Evolutionary conservation across 2,113 vertebrate species (phyloP).

Genomic region (Callorhinus ursinus): DNA sequence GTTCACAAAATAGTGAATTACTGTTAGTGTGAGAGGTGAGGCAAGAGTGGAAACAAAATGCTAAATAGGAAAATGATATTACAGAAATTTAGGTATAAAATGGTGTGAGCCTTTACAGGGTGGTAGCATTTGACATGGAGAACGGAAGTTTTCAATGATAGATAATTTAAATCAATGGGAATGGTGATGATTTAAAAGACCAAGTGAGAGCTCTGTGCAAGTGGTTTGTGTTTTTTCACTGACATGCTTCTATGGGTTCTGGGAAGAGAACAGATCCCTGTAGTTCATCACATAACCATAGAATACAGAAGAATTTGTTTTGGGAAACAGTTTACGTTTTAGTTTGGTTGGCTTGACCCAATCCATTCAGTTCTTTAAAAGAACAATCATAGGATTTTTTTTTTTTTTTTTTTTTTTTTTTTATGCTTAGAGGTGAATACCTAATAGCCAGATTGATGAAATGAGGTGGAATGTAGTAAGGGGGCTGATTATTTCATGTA

Average conservation of each 20-base stretch:
- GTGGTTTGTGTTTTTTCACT: not conserved
- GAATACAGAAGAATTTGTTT: not conserved
- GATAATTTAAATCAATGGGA: not conserved
- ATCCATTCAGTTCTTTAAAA: not conserved
- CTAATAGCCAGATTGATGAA: not conserved
- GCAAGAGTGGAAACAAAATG: not conserved
- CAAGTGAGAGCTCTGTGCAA: no score
- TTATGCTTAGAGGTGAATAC: not conserved
- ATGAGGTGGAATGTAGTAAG: not conserved
- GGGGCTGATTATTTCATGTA: not conserved
- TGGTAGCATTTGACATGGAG: not conserved
- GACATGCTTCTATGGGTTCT: not conserved
- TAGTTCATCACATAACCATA: not conserved
- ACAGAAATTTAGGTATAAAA: not conserved
- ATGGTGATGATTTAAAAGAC: not conserved
- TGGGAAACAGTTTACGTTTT: no score
- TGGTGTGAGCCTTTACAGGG: not conserved
- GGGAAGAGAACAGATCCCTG: not conserved
- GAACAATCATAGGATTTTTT: not conserved
- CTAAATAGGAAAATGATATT: not conserved
- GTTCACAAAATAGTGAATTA: not conserved
- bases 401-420: not conserved
- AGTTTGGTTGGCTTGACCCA: not conserved
- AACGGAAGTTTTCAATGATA: not conserved
- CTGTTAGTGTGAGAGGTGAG: not conserved